phyloP scores from a whole-genome alignment of 2,797 vertebrate genomes.

The Brachymystax lenok region DNA sequence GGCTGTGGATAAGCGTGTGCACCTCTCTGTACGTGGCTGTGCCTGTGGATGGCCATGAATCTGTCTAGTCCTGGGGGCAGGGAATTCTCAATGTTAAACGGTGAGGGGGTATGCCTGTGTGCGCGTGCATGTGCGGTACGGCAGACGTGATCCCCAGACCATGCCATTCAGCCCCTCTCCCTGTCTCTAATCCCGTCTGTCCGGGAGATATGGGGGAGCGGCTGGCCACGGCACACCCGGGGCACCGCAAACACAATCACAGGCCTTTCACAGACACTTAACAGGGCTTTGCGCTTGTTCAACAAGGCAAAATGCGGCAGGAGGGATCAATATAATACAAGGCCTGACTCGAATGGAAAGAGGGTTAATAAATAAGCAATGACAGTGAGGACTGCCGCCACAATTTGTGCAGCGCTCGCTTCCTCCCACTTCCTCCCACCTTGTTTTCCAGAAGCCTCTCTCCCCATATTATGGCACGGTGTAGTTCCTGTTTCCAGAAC shows the following conservation, averaged over 20 bases:
- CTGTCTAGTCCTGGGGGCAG: slow-evolving; percentile 20
- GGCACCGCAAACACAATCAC: slow-evolving; percentile 72
- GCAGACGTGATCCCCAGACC: slow-evolving; percentile 29
- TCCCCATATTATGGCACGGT: background rate
- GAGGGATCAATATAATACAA: slow-evolving; percentile 72
- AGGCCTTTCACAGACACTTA: slow-evolving; percentile 74
- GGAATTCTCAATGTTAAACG: slow-evolving; percentile 14
- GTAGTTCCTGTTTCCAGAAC: background rate
- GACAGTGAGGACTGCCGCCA: slow-evolving; percentile 65
- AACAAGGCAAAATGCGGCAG: slow-evolving; percentile 73
- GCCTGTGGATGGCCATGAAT: slow-evolving; percentile 43
- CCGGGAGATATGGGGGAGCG: slow-evolving; percentile 72
- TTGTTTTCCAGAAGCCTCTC: slow-evolving; percentile 11
- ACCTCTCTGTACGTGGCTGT: slow-evolving; percentile 31
- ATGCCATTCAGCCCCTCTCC: slow-evolving; percentile 66
- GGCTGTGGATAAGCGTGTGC: slow-evolving; percentile 29
- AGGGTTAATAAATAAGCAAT: slow-evolving; percentile 74
- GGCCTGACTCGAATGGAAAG: slow-evolving; percentile 69
- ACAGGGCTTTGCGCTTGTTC: slow-evolving; percentile 73
- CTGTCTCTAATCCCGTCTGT: slow-evolving; percentile 76
- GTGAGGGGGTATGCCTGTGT: slow-evolving; percentile 36
- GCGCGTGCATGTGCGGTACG: background rate
- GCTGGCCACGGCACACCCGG: slow-evolving; percentile 58
- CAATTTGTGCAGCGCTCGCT: slow-evolving; percentile 62
- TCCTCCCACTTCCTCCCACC: slow-evolving; percentile 32